Conservation (phyloP, 1,140 invertebrate genomes). For the Drosophila azteca region DNA sequence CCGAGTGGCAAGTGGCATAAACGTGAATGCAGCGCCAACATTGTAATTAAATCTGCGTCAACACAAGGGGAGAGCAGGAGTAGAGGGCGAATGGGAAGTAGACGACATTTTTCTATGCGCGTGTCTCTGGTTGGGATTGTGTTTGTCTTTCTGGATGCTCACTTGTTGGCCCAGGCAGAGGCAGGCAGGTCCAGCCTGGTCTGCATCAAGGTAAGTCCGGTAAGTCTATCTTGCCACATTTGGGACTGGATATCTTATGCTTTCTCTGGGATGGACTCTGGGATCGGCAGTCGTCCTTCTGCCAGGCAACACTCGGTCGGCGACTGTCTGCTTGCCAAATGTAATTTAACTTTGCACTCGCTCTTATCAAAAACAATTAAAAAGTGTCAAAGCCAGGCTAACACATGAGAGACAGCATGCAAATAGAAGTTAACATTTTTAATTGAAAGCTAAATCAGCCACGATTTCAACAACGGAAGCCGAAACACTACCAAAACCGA, state of each 20-base stretch:
- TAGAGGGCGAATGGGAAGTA: slow-evolving; percentile 12
- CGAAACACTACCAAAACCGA: too few relatives aligned
- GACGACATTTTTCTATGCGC: slow-evolving; percentile 27
- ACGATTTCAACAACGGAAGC: not conserved
- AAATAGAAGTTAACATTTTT: not conserved
- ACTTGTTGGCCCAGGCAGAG: slow-evolving; percentile 30
- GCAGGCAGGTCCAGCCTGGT: not conserved
- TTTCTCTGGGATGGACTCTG: too few relatives aligned
- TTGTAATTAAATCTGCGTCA: slow-evolving; percentile 80
- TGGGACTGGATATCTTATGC: too few relatives aligned
- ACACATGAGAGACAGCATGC: not conserved
- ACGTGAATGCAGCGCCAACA: slow-evolving; percentile 66
- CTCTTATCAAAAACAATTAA: slow-evolving; percentile 28
- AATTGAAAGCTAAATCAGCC: not conserved
- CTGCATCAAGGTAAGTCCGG: slow-evolving; percentile 12
- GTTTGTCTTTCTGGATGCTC: slow-evolving; percentile 29
- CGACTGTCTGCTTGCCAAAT: not conserved
- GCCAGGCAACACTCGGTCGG: too few relatives aligned
- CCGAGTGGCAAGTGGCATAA: slow-evolving; percentile 74
- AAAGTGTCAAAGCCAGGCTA: slow-evolving; percentile 15
- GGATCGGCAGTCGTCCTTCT: too few relatives aligned
- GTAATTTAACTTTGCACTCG: slow-evolving; percentile 19
- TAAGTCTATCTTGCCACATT: not conserved
- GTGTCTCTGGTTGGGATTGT: slow-evolving; percentile 9
- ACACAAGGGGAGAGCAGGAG: slow-evolving; percentile 43